Evolutionary conservation across 2,888 invertebrate genomes (phyloP).

Genomic region (Cacoxenus indagator): DNA sequence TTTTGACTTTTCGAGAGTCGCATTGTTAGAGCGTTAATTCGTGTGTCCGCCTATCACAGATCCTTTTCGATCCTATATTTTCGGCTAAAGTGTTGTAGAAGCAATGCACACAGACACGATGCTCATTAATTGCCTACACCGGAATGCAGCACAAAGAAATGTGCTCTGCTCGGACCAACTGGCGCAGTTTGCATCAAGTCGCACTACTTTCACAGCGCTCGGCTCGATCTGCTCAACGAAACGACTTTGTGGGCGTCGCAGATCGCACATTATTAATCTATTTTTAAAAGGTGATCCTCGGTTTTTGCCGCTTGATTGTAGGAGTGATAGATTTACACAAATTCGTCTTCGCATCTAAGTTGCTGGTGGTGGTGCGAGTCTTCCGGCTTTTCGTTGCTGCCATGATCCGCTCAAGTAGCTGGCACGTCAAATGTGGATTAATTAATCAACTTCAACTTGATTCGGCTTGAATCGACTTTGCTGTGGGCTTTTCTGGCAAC

Average conservation of each 20-base stretch:
- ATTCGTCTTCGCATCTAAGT: constrained; percentile 58
- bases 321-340: constrained; percentile 65
- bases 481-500: constrained; percentile 55
- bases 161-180: constrained; percentile 6
- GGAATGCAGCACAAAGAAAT: not conserved
- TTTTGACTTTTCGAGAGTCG: constrained; percentile 7
- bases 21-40: constrained; percentile 18
- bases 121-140: not conserved
- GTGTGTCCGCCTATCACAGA: constrained; percentile 19
- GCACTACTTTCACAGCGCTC: constrained; percentile 11
- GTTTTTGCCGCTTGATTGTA: constrained; percentile 26
- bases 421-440: constrained; percentile 36
- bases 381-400: constrained; percentile 10
- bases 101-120: not conserved
- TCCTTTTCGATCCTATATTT: not conserved
- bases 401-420: constrained; percentile 39
- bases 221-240: not conserved
- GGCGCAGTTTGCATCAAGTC: not conserved
- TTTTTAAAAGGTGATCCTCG: constrained; percentile 46
- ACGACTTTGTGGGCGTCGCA: constrained; percentile 43
- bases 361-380: constrained; percentile 29
- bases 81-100: not conserved
- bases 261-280: constrained; percentile 56
- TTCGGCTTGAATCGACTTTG: constrained; percentile 32
- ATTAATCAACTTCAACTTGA: constrained; percentile 56